Evolutionary conservation across 2,888 invertebrate genomes (phyloP), one percentile per base, ranked within the genome.

Genomic region (Microctonus brassicae): DNA sequence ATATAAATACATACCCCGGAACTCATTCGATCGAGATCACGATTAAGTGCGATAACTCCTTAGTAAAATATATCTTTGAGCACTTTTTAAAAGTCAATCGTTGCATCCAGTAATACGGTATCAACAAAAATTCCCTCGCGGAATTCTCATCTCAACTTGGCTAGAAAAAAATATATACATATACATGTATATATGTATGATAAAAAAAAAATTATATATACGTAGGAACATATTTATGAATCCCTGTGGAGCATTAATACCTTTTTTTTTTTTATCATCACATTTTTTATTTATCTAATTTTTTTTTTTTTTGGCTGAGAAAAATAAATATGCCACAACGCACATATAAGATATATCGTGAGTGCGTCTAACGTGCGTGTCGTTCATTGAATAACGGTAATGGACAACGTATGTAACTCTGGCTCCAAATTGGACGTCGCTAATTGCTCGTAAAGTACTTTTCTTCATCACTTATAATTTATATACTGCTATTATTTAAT

Each of bases 331-430:
- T 10, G 7, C 6, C 47, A 47, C 7, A 1, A n/a, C 7, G 7
- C 17, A 20, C 17, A 47, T 47, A 17, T 47, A 20, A 57, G 57
- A 62, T 63, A 65, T 53, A 36, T 65, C 66, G 47, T 58, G 58
- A 74, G 69, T 67, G 47, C 57, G 69, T 65, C 58, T 71, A 73
- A 73, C 72, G 63, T 66, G 69, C 63, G 70, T 69, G 73, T 73
- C 71, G 68, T 60, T 70, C 65, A 69, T 73, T 74, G 72, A 70
- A 53, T 73, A 77, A 75, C 74, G 74, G 61, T 74, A 74, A 77
- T 74, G 75, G 74, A 77, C 69, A 75, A 77, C 73, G 70, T 74
- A 62, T 73, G 76, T 75, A 69, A 72, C 73, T 70, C 73, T 53
- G 58, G 62, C 42, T 24, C 69, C 61, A 73, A 74, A 74, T 75